Percentiles rank a stretch among this genome's conserved stretches.
phyloP scores from a whole-genome alignment of 2,797 vertebrate genomes.

The Ambastaia sidthimunki region DNA sequence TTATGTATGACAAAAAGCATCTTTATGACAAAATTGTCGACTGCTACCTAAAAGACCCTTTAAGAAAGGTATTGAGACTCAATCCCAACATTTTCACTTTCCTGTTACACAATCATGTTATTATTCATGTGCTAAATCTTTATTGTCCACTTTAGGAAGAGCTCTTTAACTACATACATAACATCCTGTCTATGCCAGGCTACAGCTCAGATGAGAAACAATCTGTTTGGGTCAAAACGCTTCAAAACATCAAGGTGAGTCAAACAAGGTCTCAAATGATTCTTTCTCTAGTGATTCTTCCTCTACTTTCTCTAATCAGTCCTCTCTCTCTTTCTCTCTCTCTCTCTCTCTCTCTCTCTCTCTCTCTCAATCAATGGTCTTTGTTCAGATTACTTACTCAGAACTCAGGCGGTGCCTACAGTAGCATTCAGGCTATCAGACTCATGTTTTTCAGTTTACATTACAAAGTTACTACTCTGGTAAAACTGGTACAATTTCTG shows the following conservation, averaged over 20 bases:
- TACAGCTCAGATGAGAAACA: slow-evolving; percentile 89
- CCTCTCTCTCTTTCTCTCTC: not conserved
- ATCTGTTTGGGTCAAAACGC: slow-evolving; percentile 83
- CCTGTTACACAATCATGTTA: not conserved
- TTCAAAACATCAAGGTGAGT: slow-evolving; percentile 86
- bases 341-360: no score
- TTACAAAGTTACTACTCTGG: not conserved
- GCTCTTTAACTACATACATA: slow-evolving; percentile 93
- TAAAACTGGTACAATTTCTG: not conserved
- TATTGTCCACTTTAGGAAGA: slow-evolving; percentile 80
- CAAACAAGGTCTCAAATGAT: slow-evolving; percentile 1
- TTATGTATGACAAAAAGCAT: slow-evolving; percentile 92
- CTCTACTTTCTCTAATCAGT: not conserved
- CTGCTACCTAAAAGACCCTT: slow-evolving; percentile 91
- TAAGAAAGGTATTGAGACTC: slow-evolving; percentile 84
- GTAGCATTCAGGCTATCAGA: no score
- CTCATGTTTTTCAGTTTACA: not conserved
- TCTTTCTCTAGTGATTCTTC: not conserved
- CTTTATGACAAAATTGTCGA: slow-evolving; percentile 89
- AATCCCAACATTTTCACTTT: not conserved
- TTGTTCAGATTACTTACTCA: slow-evolving; percentile 5
- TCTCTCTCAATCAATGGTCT: slow-evolving; percentile 9
- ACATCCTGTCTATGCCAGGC: slow-evolving; percentile 92
- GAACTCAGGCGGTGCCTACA: no score
- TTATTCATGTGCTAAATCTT: slow-evolving; percentile 16